Base-by-base conservation (phyloP, 2,888 invertebrate genomes). In the Salpingus planirostris region DNA sequence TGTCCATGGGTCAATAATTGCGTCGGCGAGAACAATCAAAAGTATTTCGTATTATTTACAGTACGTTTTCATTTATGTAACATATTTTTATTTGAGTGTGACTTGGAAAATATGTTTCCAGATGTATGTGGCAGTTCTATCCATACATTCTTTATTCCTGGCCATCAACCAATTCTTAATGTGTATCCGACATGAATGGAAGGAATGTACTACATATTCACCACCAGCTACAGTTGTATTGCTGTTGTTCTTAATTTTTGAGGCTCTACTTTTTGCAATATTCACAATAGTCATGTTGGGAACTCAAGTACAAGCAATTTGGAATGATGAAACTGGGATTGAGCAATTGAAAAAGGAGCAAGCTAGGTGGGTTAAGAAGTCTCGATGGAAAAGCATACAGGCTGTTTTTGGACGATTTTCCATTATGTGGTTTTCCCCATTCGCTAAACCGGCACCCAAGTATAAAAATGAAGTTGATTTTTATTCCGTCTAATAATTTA, bases 1-100 rank as follows among this genome's bases (percentile, higher is more conserved):
- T 87, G 86, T 66, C 97, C 96, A 0, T 96, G 95, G 95, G 90
- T 98, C 5, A 98, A 98, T 62, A 98, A 98, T 64, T 98, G 98
- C 66, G 95, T 98, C 2, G 98, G 98, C 11, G 97, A 97, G 66
- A 91, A 87, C 60, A 99, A 99, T 71, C 98, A 99, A 71, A 98
- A 98, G 67, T 98, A 87, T 68, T 98, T 98, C 71, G 95, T 98
- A 35, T 73, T 98, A 32, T 98, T 98, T 66, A 95, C 93, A 42
- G 93, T 93, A 66, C 77, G 11, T 29, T 32, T 33, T 27, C n/a
- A n/a, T n/a, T n/a, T n/a, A n/a, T n/a, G n/a, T n/a, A n/a, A n/a
- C n/a, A n/a, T n/a, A n/a, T n/a, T n/a, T n/a, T n/a, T n/a, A n/a
- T n/a, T n/a, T n/a, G n/a, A n/a, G n/a, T n/a, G n/a, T n/a, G n/a